Evolutionary conservation across 2,113 vertebrate genomes (phyloP), one percentile per base, ranked within the genome.

Genomic region (Herpetotheres cachinnans): DNA sequence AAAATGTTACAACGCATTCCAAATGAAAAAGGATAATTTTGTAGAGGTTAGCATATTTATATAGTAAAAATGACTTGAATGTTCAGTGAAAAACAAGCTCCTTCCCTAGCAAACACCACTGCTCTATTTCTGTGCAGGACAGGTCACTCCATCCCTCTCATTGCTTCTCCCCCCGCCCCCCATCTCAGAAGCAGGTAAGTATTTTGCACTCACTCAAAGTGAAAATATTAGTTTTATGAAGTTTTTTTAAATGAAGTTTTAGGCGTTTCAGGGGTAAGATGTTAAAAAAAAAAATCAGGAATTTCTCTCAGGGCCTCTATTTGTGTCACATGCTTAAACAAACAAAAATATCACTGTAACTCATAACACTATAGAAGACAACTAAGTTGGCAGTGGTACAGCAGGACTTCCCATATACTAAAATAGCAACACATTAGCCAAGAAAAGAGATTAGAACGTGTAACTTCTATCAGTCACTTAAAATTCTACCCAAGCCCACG

Each of bases 361-460:
- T 77, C 62, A 9, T 32, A 76, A 61, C 34, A 62, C 54, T 50
- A 6, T 2, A 76, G 66, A 83, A 79, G 49, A 91, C 77, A 95
- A 36, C 22, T 6, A 82, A 83, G 29, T 58, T 94, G 89, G 71
- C 71, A 86, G 49, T 4, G 11, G 49, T 29, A 25, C 11, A 70
- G 22, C 32, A 85, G 32, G 73, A 95, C 78, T 93, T 94, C 83
- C 78, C 50, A 11, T 66, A 47, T 14, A 87, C 83, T 55, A 89
- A 96, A 96, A 96, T 73, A 96, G 89, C 66, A 91, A 61, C 81
- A 76, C 11, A 32, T 47, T 40, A 87, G 70, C 16, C 73, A 86
- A 79, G 58, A 82, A 36, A 78, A 87, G 66, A 91, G 52, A 86
- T 82, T 34, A 87, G 40, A 95, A 87, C 4, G 4, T 13, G 5